These are phyloP conservation scores for Pentalonia nigronervosa DNA, from an alignment of 1,140 invertebrate species.

Conservation along the genomic window DNA sequence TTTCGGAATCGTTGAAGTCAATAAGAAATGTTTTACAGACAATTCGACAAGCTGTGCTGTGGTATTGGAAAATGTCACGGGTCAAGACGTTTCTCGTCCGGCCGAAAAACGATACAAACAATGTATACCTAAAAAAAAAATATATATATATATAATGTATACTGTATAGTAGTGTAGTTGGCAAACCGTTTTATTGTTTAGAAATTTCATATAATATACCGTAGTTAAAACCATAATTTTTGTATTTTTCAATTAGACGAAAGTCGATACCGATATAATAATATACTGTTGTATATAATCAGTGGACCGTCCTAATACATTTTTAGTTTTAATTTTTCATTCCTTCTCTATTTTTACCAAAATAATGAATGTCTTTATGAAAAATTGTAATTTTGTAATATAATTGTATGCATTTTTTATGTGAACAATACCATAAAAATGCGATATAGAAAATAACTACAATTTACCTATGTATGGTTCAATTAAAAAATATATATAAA, in stretches of 20 bases:
- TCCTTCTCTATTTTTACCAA: too few species aligned
- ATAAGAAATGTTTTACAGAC: not conserved
- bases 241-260: not conserved
- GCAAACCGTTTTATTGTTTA: not conserved
- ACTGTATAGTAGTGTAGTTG: not conserved
- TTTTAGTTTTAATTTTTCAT: not conserved
- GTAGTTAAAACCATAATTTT: not conserved
- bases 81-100: not conserved
- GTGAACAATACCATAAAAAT: not conserved
- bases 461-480: not conserved
- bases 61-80: not conserved
- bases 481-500: not conserved
- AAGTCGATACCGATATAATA: not conserved
- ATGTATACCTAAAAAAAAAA: not conserved
- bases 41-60: not conserved
- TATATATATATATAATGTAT: not conserved
- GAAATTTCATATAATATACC: not conserved
- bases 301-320: not conserved
- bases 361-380: too few species aligned
- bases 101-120: not conserved
- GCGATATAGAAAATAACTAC: not conserved
- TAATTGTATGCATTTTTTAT: not conserved
- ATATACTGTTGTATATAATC: not conserved
- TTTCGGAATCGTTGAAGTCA: not conserved
- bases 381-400: not conserved